Base-by-base conservation (phyloP, 2,888 invertebrate genomes). In the Drosophila crucigera region DNA sequence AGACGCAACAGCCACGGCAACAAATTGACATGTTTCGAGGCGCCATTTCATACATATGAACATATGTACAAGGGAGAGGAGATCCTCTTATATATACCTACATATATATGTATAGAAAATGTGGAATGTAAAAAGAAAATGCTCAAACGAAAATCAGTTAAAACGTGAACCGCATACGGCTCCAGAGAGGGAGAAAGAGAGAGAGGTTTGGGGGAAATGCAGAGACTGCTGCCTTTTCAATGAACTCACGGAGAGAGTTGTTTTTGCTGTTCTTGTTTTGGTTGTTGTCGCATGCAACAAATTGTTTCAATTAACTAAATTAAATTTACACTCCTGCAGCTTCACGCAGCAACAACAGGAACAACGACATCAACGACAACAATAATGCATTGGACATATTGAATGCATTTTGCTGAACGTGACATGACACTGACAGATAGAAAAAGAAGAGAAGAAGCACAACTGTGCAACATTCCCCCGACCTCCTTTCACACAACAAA, bases 291-390 rank as follows among this genome's bases (percentile, higher is more conserved):
- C 86, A 85, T 89, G 87, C 88, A 91, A 92, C 92, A 92, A 92
- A 92, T 92, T 92, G 92, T 92, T 92, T 92, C 92, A 92, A 92
- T 92, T 92, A 92, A 92, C 92, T 92, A 92, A 92, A 92, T 92
- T 92, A 92, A 92, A 92, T 92, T 92, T 91, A 91, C 91, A 91
- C 92, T 91, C 90, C 82, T 82, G 88, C 89, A 88, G 85, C 83
- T 80, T 84, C 76, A 79, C 58, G 58, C 71, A 33, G 58, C 31
- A 77, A 54, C 73, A 69, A 28, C 61, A 52, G 11, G 55, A 70
- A 59, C 61, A 64, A 25, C 72, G 62, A 73, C 67, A 82, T 50
- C 50, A 65, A 50, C 66, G 69, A 22, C 61, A 53, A 73, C 69
- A 76, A 73, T 60, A 70, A 58, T 69, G 60, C 68, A 76, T 73